A percentile compares a stretch with the other conserved stretches of the same genome.
Evolutionary conservation across 1,140 invertebrate species (phyloP).

Genomic region (Ceratosolen fusciceps): DNA sequence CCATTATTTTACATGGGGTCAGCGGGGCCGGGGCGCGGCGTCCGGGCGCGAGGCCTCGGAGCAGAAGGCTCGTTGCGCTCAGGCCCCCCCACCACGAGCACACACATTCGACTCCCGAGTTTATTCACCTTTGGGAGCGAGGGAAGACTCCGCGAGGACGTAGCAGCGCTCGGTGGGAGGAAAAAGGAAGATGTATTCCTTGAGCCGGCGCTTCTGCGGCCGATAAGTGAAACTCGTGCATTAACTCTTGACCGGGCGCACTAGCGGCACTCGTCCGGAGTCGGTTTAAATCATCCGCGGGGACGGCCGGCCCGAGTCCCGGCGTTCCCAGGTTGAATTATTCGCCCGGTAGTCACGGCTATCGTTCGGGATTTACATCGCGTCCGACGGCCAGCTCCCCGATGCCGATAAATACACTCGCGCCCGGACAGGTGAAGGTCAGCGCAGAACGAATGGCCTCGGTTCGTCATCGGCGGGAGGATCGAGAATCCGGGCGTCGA

Average conservation of each 20-base stretch:
- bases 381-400: too few species aligned
- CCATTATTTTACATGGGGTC: too few species aligned
- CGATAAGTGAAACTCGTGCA: slow-evolving; percentile 37
- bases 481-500: background rate
- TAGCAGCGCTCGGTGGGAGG: background rate
- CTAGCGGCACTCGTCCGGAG: background rate
- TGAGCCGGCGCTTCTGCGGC: background rate
- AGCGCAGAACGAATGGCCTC: too few species aligned
- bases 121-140: slow-evolving; percentile 39
- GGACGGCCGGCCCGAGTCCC: background rate
- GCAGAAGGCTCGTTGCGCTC: background rate
- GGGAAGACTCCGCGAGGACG: background rate
- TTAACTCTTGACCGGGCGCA: slow-evolving; percentile 27
- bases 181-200: background rate
- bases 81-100: background rate
- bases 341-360: background rate
- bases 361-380: background rate
- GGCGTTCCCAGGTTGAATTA: background rate
- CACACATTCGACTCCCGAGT: slow-evolving; percentile 24
- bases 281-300: slow-evolving; percentile 10
- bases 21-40: too few species aligned
- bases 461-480: background rate
- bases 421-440: too few species aligned
- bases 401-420: background rate
- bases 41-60: background rate